Evolutionary conservation across 2,888 invertebrate species (phyloP), one percentile per base, ranked within the genome.

Genomic region (Synanthedon myopaeformis): DNA sequence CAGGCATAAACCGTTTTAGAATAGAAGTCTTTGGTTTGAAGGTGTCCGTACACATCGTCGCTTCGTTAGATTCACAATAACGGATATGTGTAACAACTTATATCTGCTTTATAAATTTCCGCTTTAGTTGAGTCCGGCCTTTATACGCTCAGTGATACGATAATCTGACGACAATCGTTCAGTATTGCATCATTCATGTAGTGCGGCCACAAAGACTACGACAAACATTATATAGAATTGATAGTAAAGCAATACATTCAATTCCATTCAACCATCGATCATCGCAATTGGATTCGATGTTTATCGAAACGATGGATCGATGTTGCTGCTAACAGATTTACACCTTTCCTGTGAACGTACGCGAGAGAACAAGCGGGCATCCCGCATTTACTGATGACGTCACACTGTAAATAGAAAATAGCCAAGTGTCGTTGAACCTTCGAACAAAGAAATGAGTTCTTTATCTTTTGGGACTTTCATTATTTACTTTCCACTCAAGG

Each of bases 251-350:
- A 23, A 49, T 17, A 45, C n/a, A 45, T n/a, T 10, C 49, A 49
- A 12, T 17, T 49, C 17, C 8, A 49, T 49, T 49, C 45, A n/a
- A 12, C 35, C 45, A 45, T 45, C 45, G n/a, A 45, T 45, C 17
- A 49, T 49, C 19, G 49, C 17, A 14, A 49, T 49, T 10, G 17
- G 23, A 17, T 12, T 49, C 23, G 49, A 49, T 45, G 45, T 49
- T 49, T 49, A 49, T 49, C 49, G 49, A 13, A 13, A 10, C 49
- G 54, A 45, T n/a, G 14, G 45, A 52, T 53, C 50, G 53, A 53
- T 53, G 53, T 4, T 23, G 42, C 13, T 45, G 51, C 41, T 17
- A 17, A 53, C 42, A 14, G 49, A 55, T 53, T 52, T 42, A 54
- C 54, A 51, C 54, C 51, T 51, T 23, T 45, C 51, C 13, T 45